A percentile compares a stretch with the other conserved stretches of the same genome.
These are phyloP conservation scores for Meleagris gallopavo DNA, from an alignment of 2,113 vertebrate genomes.

Conservation along the genomic window DNA sequence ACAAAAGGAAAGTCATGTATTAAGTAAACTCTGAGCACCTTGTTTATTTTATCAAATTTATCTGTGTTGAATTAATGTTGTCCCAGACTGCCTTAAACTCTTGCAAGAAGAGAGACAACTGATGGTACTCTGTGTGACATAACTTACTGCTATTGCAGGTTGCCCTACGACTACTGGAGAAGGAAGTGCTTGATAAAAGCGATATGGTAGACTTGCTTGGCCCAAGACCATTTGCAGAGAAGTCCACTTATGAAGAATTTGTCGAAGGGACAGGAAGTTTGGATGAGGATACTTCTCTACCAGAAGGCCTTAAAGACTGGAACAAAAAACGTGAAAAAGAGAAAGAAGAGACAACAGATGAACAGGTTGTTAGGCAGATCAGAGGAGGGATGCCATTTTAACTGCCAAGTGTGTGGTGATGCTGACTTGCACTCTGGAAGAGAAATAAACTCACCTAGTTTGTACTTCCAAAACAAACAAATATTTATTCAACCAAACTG, in stretches of 20 bases:
- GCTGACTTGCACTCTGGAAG: constrained; percentile 40
- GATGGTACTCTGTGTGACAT: neutral
- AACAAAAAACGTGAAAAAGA: constrained; percentile 88
- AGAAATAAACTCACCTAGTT: constrained; percentile 1
- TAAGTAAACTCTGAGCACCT: neutral
- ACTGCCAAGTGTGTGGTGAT: neutral
- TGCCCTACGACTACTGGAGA: constrained; percentile 92
- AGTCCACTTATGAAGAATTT: constrained; percentile 96
- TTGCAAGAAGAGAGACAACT: neutral
- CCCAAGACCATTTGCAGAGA: constrained; percentile 91
- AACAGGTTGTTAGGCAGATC: constrained; percentile 86
- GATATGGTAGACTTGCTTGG: constrained; percentile 96
- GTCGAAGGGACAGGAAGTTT: constrained; percentile 95
- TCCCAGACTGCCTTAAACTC: neutral
- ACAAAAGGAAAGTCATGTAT: neutral
- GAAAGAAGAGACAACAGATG: constrained; percentile 83
- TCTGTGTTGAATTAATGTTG: neutral
- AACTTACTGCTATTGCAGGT: constrained; percentile 79
- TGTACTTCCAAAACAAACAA: constrained; percentile 29
- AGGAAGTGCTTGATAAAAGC: constrained; percentile 93
- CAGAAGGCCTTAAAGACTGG: constrained; percentile 97
- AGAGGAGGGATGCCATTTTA: constrained; percentile 85
- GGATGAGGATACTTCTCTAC: constrained; percentile 94
- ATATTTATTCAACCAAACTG: constrained; percentile 57
- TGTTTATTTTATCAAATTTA: fast-evolving